Base-by-base conservation (phyloP, 2,113 vertebrate genomes). In the Paratilapia polleni region DNA sequence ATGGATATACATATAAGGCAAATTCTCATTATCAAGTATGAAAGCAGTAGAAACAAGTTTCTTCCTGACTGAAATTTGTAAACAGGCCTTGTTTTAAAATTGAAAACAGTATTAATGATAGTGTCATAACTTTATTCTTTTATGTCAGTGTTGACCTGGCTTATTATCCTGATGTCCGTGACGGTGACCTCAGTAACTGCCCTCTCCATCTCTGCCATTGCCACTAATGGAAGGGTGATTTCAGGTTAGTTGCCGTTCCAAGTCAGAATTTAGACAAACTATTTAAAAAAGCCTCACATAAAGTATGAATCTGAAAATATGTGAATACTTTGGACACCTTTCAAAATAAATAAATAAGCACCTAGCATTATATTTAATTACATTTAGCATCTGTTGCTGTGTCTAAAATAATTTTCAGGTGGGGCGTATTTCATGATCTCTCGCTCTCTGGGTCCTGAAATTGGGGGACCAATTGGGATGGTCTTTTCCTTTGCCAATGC, bases 391-490 rank as follows among this genome's bases (percentile, higher is more conserved):
- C 10, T 15, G 0, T n/a, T 13, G 54, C 4, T 77, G 4, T 66
- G 31, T 70, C 43, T 17, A 24, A 20, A 56, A 49, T 77, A 0
- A 24, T 74, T 15, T 36, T 2, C 80, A 96, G 95, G 95, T 4
- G 94, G 95, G 3, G 91, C 90, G 1, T 96, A 96, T 19, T 96
- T 97, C 77, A 91, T 96, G 88, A 95, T 95, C 86, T 97, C 95
- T 1, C 84, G 93, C 4, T 95, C 94, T 4, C 86, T 96, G 52
- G 91, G 94, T 4, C 94, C 93, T 12, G 95, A 96, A 84, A 83
- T 96, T 24, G 94, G 95, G 0, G 88, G 93, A 12, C 96, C 95
- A 2, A 95, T 95, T 0, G 93, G 94, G 4, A 12, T 95, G 81
- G 92, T 96, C 6, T 96, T 96, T 74, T 91, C 93, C 73, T 96